A percentile compares a stretch with the other conserved stretches of the same genome.
Evolutionary conservation across 1,140 invertebrate genomes (phyloP).

Genomic region (Lethocerus indicus): DNA sequence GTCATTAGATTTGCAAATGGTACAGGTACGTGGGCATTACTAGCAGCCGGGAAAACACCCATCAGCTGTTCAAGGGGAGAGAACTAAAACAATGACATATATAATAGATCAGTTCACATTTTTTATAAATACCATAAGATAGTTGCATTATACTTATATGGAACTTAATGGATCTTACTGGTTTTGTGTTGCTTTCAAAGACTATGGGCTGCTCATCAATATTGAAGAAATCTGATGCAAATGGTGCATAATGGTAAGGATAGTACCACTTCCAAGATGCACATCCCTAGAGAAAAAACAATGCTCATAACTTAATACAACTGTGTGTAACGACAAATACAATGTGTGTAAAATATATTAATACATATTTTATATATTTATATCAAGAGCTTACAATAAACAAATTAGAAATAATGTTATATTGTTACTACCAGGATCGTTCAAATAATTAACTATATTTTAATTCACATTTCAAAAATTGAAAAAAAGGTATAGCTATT

Average conservation of each 20-base stretch:
- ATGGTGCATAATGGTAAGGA: slow-evolving; percentile 99
- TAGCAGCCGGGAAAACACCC: slow-evolving; percentile 97
- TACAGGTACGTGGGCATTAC: slow-evolving; percentile 77
- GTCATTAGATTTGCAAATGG: slow-evolving; percentile 92
- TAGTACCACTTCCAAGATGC: slow-evolving; percentile 99
- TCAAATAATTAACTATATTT: no score
- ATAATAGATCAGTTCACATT: no score
- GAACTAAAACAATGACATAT: slow-evolving; percentile 42
- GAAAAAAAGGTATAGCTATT: no score
- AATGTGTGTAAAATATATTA: no score
- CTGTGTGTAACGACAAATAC: not conserved
- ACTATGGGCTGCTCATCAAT: slow-evolving; percentile 67
- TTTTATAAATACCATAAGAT: no score
- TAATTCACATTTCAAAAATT: no score
- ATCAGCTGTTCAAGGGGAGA: slow-evolving; percentile 95
- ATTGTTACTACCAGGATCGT: no score
- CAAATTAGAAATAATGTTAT: no score
- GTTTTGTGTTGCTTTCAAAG: slow-evolving; percentile 77
- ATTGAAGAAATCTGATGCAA: slow-evolving; percentile 96
- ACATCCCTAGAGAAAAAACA: no score
- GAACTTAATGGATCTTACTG: slow-evolving; percentile 38
- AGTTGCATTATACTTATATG: no score
- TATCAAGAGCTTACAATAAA: no score
- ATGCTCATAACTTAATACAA: slow-evolving; percentile 14
- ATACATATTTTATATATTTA: no score